These are phyloP conservation scores for Epizoanthus fatuus DNA, from an alignment of 92 coral and sea anemone genomes.

Conservation along the genomic window DNA sequence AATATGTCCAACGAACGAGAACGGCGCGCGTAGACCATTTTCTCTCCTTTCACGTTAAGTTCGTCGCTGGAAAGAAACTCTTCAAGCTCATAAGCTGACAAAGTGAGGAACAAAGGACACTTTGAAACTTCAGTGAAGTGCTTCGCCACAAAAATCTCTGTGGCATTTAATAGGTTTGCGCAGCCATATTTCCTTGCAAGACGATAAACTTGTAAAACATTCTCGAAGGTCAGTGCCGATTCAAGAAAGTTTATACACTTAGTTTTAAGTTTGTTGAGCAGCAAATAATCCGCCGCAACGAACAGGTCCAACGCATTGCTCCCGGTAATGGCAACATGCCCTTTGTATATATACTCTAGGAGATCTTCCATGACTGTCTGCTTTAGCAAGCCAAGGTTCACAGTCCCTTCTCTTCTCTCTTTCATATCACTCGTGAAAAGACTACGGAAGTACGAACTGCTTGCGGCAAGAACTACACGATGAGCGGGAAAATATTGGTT, in stretches of 20 bases:
- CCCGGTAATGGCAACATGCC: neutral
- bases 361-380: conserved; percentile 5
- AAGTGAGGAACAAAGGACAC: neutral
- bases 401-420: neutral
- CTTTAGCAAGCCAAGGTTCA: neutral
- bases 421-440: conserved; percentile 19
- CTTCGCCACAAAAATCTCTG: conserved; percentile 1
- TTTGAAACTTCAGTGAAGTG: conserved; percentile 19
- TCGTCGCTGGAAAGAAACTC: conserved; percentile 10
- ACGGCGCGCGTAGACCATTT: neutral
- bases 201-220: neutral
- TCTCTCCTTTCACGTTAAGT: neutral
- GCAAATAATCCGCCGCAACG: conserved; percentile 7
- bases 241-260: neutral
- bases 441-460: neutral
- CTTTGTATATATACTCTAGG: conserved; percentile 14
- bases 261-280: conserved; percentile 10
- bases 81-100: neutral
- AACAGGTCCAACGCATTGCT: neutral
- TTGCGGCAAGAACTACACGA: conserved; percentile 2
- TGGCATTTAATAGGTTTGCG: neutral
- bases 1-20: neutral
- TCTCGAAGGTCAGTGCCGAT: neutral
- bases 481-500: conserved; percentile 6
- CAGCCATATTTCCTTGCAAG: neutral